Evolutionary conservation across 2,113 vertebrate species (phyloP).

Genomic region (Australoheros scitulus): DNA sequence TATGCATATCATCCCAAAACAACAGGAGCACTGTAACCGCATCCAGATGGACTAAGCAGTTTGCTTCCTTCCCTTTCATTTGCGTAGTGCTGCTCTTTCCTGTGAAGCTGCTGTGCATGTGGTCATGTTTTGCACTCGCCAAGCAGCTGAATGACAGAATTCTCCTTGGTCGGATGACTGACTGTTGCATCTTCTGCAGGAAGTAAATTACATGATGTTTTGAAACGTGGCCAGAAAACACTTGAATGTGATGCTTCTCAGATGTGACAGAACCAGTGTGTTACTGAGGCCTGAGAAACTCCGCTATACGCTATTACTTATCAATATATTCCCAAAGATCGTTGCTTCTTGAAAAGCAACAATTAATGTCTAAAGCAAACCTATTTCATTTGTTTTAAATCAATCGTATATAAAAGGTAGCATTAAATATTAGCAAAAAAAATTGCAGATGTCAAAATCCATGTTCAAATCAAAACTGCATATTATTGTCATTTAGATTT

Average conservation of each 20-base stretch:
- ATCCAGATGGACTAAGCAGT: slow-evolving; percentile 62
- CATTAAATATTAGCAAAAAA: neutral
- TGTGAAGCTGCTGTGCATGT: slow-evolving; percentile 30
- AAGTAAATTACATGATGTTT: slow-evolving; percentile 53
- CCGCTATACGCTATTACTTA: neutral
- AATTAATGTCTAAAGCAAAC: neutral
- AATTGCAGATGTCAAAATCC: neutral
- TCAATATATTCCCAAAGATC: neutral
- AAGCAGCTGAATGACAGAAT: slow-evolving; percentile 20
- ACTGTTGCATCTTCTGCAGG: slow-evolving; percentile 37
- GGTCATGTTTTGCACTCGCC: slow-evolving; percentile 52
- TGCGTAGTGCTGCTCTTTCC: slow-evolving; percentile 12
- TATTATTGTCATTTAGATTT: neutral
- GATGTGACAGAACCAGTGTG: neutral
- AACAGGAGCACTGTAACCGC: slow-evolving; percentile 46
- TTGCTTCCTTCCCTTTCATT: slow-evolving; percentile 2
- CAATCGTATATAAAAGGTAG: no score
- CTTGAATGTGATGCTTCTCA: slow-evolving; percentile 3
- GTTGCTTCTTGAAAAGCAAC: neutral
- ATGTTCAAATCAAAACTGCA: neutral
- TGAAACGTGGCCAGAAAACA: slow-evolving; percentile 6
- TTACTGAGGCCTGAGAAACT: neutral
- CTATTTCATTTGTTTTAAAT: no score
- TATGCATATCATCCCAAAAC: slow-evolving; percentile 42
- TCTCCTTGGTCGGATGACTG: slow-evolving; percentile 15